phyloP scores from a whole-genome alignment of 2,113 vertebrate genomes.

The Siniperca chuatsi region DNA sequence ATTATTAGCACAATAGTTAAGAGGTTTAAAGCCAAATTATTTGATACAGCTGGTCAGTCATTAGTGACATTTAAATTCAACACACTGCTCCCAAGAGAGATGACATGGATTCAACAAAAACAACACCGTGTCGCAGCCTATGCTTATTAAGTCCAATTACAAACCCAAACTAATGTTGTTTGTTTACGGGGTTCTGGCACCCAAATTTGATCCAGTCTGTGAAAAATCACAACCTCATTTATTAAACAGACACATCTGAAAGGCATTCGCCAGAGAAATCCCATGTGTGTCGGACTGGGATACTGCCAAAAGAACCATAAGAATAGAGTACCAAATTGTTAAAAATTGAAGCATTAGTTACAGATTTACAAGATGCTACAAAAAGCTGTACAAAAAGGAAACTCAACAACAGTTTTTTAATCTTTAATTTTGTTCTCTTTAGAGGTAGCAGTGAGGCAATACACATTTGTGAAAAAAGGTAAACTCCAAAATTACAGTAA shows the following conservation, averaged over 20 bases:
- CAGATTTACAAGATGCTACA: background rate
- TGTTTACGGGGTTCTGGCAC: background rate
- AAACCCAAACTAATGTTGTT: constrained; percentile 28
- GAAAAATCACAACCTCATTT: constrained; percentile 24
- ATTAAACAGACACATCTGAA: constrained; percentile 24
- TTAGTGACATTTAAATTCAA: constrained; percentile 54
- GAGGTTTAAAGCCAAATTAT: constrained; percentile 27
- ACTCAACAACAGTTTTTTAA: background rate
- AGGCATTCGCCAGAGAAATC: background rate
- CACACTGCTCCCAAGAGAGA: constrained; percentile 36
- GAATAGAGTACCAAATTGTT: background rate
- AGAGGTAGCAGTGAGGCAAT: background rate
- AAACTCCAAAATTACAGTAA: background rate
- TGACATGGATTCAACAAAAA: constrained; percentile 38
- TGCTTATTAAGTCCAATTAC: constrained; percentile 46
- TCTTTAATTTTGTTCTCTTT: background rate
- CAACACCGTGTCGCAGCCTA: background rate
- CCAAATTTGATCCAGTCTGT: constrained; percentile 21
- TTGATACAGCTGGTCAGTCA: constrained; percentile 43
- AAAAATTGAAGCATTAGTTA: background rate
- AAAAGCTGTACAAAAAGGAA: background rate
- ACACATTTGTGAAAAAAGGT: background rate
- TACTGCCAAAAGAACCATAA: background rate
- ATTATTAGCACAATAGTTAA: constrained; percentile 13
- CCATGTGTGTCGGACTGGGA: background rate